These are phyloP conservation scores for Chalcosyrphus nemorum DNA, from an alignment of 2,888 invertebrate genomes.

Conservation along the genomic window DNA sequence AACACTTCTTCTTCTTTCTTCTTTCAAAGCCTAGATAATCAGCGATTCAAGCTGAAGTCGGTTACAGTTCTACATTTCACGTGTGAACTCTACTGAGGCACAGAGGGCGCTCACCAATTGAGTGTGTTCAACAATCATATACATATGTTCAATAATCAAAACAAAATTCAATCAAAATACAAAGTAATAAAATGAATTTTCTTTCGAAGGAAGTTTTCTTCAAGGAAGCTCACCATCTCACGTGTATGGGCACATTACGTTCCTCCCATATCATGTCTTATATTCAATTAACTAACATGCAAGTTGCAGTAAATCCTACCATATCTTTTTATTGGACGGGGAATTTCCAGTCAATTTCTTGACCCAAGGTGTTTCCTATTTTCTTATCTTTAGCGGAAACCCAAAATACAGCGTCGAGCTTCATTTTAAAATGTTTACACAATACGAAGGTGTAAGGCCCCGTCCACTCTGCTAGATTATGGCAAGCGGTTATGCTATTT, in stretches of 20 bases:
- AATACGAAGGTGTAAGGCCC: conserved; percentile 34
- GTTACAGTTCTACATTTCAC: no score
- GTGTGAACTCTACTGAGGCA: no score
- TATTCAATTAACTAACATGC: conserved; percentile 36
- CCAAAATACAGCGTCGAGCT: conserved; percentile 36
- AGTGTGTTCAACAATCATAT: no score
- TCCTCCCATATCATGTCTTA: conserved; percentile 18
- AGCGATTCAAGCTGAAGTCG: no score
- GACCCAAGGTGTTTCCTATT: conserved; percentile 60
- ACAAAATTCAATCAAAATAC: no score
- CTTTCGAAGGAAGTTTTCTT: no score
- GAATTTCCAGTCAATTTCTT: conserved; percentile 29
- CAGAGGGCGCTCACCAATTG: no score
- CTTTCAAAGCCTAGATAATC: no score
- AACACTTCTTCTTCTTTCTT: no score
- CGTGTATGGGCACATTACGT: conserved; percentile 4
- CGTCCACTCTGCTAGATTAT: conserved; percentile 40
- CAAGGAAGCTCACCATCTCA: conserved; percentile 25
- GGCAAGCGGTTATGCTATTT: conserved; percentile 45
- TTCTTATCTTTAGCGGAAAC: conserved; percentile 60
- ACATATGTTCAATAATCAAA: no score
- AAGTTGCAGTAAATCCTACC: conserved; percentile 2
- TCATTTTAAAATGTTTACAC: conserved; percentile 54
- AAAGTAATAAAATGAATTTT: no score
- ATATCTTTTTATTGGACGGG: no score